phyloP scores from a whole-genome alignment of 2,888 invertebrate species.

The Lithodes maja region DNA sequence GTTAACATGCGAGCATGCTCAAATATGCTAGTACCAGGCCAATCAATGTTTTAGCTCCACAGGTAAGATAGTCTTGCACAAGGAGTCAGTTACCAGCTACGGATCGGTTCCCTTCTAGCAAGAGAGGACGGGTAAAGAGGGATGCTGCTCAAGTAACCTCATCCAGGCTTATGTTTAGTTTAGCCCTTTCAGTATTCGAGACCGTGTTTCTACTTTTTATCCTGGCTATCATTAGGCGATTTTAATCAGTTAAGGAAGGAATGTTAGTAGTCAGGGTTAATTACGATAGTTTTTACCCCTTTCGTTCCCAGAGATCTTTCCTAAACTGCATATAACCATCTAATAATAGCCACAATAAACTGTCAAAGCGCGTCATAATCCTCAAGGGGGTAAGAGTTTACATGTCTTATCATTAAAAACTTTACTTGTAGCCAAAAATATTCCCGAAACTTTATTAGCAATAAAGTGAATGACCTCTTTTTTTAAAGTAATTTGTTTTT shows the following conservation, averaged over 20 bases:
- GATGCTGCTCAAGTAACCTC: background rate
- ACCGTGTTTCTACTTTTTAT: too few species aligned
- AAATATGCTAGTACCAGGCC: slow-evolving; percentile 50
- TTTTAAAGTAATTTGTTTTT: background rate
- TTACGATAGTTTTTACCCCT: too few species aligned
- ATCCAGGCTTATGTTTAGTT: background rate
- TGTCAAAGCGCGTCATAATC: too few species aligned
- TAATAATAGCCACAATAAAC: too few species aligned
- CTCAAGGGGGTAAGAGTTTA: too few species aligned
- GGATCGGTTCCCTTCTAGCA: too few species aligned
- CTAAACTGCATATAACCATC: too few species aligned
- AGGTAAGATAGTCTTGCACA: background rate
- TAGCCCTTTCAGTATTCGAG: too few species aligned
- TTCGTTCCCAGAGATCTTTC: too few species aligned
- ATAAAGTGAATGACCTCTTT: background rate
- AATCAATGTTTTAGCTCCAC: slow-evolving; percentile 30
- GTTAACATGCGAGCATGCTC: slow-evolving; percentile 67
- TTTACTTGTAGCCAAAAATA: slow-evolving; percentile 28
- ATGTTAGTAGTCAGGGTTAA: too few species aligned
- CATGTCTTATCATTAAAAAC: background rate
- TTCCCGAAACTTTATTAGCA: background rate
- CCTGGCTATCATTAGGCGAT: too few species aligned
- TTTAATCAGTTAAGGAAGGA: too few species aligned
- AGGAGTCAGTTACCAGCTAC: background rate
- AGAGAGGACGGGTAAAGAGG: background rate